Evolutionary conservation across 2,888 invertebrate species (phyloP), one percentile per base, ranked within the genome.

Genomic region (Meandrusa payeni): DNA sequence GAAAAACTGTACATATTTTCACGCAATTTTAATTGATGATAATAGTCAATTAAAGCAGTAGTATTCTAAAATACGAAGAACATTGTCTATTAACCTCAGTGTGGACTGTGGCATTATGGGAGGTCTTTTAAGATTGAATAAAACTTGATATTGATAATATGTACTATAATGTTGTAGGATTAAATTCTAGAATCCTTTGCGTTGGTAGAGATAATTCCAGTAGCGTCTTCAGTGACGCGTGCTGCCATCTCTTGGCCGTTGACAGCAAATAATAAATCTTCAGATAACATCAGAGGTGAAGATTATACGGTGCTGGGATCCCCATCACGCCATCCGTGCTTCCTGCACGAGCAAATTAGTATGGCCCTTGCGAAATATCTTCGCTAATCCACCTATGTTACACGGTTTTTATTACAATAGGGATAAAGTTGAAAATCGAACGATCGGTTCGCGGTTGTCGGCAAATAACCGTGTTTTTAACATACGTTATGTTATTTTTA

Each of bases 211-310:
- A 77, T 69, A 76, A 76, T 62, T 71, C 64, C 68, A 66, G 74
- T 73, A 69, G 73, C 71, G 57, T 57, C 51, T 54, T 59, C 69
- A 77, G 72, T 79, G 82, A 80, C 73, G 82, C 82, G 78, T 81
- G 80, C 76, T 55, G 82, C 83, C 86, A 86, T 83, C 86, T 86
- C 74, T 76, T 65, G 81, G 74, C 57, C 71, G 83, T 74, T 76
- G 83, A 83, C 83, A 81, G 81, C 72, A 70, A 69, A 74, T 78
- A 85, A 86, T 87, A 87, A 87, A 87, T 87, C 86, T 77, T 71
- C 36, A 63, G 87, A 87, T 87, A 87, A 87, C 79, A 86, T 87
- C 87, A 81, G 76, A 83, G 72, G 71, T 70, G 61, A 73, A 83
- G 85, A 87, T 87, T 87, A 87, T 77, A 86, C 86, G 86, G 75